These are phyloP conservation scores for Hippopotamyrus pictus DNA, from an alignment of 2,797 vertebrate species.

Conservation along the genomic window DNA sequence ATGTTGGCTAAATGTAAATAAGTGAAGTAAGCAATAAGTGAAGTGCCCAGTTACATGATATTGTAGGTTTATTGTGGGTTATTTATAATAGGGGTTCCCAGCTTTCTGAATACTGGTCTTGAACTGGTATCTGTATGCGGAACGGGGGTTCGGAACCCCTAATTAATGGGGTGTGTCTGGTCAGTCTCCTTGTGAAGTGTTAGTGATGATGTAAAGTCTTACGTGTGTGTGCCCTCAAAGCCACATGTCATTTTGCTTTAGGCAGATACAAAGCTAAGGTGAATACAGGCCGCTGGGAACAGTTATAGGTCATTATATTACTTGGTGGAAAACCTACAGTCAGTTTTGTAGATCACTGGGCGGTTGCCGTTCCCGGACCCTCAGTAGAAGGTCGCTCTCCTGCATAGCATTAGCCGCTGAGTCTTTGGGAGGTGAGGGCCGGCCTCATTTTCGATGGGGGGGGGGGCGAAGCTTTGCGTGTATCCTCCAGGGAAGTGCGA, in stretches of 20 bases:
- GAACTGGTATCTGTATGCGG: not conserved
- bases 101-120: not conserved
- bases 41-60: not conserved
- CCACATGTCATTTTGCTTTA: not conserved
- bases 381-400: not conserved
- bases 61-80: not conserved
- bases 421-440: not conserved
- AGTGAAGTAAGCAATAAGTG: not conserved
- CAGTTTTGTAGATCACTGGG: not conserved
- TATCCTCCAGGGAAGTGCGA: slow-evolving; percentile 22
- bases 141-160: not conserved
- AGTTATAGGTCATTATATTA: not conserved
- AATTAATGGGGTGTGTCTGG: not conserved
- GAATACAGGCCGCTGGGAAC: not conserved
- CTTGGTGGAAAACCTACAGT: not conserved
- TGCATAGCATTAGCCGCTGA: not conserved
- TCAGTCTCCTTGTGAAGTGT: not conserved
- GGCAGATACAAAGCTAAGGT: not conserved
- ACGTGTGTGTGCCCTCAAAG: not conserved
- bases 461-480: slow-evolving; percentile 15
- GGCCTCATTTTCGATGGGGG: slow-evolving; percentile 38
- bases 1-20: not conserved
- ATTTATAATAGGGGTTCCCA: not conserved
- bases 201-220: not conserved
- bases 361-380: not conserved